Conservation (phyloP, 2,888 invertebrate genomes). For the Parascotia fuliginaria region DNA sequence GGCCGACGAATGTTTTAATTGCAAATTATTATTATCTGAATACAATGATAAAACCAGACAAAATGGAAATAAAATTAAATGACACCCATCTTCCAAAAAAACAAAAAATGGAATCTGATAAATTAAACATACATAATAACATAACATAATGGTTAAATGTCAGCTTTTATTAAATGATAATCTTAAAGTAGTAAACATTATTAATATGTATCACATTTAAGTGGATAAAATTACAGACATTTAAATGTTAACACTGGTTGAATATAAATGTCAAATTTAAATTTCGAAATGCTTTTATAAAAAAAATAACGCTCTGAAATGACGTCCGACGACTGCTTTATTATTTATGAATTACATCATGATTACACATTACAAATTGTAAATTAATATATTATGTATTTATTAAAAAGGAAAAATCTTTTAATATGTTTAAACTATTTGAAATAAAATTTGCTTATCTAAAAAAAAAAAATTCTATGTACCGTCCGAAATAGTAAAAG, state of each 20-base stretch:
- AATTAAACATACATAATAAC: too few species aligned
- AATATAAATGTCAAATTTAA: not conserved
- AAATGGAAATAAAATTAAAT: too few species aligned
- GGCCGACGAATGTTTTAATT: too few species aligned
- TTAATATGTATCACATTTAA: too few species aligned
- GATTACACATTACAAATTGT: conserved; percentile 25
- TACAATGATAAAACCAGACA: too few species aligned
- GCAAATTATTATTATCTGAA: too few species aligned
- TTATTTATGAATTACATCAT: conserved; percentile 28
- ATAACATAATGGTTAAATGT: not conserved
- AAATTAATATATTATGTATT: conserved; percentile 35
- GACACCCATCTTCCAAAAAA: too few species aligned
- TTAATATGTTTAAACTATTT: too few species aligned
- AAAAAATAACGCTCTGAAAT: not conserved
- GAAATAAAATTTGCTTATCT: too few species aligned
- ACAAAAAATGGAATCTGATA: too few species aligned
- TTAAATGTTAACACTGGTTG: conserved; percentile 18
- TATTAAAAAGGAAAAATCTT: conserved; percentile 6
- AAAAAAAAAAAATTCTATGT: too few species aligned
- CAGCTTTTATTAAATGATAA: too few species aligned
- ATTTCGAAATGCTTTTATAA: not conserved
- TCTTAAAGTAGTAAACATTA: not conserved
- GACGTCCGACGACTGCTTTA: not conserved
- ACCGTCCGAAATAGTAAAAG: not conserved
- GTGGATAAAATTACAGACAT: conserved; percentile 23